Evolutionary conservation across 2,113 vertebrate genomes (phyloP).

Genomic region (Lutjanus erythropterus): DNA sequence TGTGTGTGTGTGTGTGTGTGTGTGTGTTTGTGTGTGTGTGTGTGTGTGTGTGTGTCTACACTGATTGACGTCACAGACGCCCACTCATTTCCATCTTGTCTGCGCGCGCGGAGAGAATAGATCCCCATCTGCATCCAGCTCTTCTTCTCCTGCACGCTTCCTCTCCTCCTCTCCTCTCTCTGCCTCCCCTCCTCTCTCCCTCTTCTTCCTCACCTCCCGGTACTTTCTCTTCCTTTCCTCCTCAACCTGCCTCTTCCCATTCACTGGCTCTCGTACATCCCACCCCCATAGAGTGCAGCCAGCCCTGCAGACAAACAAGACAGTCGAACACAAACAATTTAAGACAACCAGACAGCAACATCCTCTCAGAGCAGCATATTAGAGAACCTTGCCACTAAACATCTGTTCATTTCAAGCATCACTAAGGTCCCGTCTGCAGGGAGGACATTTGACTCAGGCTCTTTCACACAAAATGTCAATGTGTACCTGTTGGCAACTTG

Average conservation of each 20-base stretch:
- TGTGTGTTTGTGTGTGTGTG: conserved; percentile 29
- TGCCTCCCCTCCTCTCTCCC: neutral
- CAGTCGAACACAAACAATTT: conserved; percentile 68
- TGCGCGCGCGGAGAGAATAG: conserved; percentile 78
- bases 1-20: conserved; percentile 41
- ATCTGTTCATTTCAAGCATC: conserved; percentile 64
- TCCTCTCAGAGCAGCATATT: conserved; percentile 33
- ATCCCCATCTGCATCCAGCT: conserved; percentile 76
- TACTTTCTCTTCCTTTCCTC: conserved; percentile 37
- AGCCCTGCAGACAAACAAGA: conserved; percentile 57
- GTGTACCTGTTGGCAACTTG: conserved; percentile 44
- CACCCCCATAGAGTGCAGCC: conserved; percentile 48
- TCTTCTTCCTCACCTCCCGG: conserved; percentile 27
- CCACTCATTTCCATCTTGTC: conserved; percentile 84
- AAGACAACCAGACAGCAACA: conserved; percentile 62
- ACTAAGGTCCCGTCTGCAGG: conserved; percentile 35
- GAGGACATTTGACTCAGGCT: conserved; percentile 34
- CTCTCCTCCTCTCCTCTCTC: neutral
- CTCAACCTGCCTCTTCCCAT: conserved; percentile 58
- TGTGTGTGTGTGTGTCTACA: conserved; percentile 65
- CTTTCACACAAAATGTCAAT: conserved; percentile 30
- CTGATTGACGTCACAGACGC: conserved; percentile 85
- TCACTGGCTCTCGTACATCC: conserved; percentile 49
- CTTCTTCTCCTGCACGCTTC: conserved; percentile 15
- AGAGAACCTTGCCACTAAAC: conserved; percentile 38